Conservation (phyloP, 2,888 invertebrate genomes). For the Lasioglossum oenotherae region DNA sequence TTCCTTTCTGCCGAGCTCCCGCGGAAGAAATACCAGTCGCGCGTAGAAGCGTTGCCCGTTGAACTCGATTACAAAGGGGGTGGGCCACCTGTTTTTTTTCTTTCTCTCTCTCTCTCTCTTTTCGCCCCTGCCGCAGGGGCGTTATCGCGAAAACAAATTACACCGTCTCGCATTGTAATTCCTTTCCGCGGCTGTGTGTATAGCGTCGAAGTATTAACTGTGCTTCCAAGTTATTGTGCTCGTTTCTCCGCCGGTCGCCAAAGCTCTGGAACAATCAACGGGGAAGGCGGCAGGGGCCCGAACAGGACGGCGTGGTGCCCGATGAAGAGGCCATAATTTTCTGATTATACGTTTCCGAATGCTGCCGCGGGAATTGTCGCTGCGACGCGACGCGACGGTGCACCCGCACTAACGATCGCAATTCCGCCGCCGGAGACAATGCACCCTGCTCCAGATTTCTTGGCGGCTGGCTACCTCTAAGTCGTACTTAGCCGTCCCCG, state of each 20-base stretch:
- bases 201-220: slow-evolving; percentile 44
- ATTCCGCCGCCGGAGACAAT: slow-evolving; percentile 29
- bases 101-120: neutral
- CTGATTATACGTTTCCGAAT: slow-evolving; percentile 65
- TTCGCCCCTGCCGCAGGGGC: slow-evolving; percentile 13
- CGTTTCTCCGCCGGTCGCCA: slow-evolving; percentile 26
- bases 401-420: slow-evolving; percentile 36
- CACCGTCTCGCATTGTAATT: slow-evolving; percentile 64
- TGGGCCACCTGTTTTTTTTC: neutral
- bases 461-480: neutral
- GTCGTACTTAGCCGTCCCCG: neutral
- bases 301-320: slow-evolving; percentile 37
- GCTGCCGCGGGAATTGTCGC: slow-evolving; percentile 32
- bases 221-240: slow-evolving; percentile 49
- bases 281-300: slow-evolving; percentile 22
- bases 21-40: slow-evolving; percentile 38
- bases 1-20: slow-evolving; percentile 11
- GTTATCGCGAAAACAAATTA: slow-evolving; percentile 73
- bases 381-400: slow-evolving; percentile 11
- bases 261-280: slow-evolving; percentile 52
- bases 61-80: slow-evolving; percentile 25
- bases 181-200: slow-evolving; percentile 57
- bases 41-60: slow-evolving; percentile 16
- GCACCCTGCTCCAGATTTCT: slow-evolving; percentile 21
- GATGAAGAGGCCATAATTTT: slow-evolving; percentile 61